Conservation (phyloP, 2,797 vertebrate genomes). For the Lepilemur septentrionalis region DNA sequence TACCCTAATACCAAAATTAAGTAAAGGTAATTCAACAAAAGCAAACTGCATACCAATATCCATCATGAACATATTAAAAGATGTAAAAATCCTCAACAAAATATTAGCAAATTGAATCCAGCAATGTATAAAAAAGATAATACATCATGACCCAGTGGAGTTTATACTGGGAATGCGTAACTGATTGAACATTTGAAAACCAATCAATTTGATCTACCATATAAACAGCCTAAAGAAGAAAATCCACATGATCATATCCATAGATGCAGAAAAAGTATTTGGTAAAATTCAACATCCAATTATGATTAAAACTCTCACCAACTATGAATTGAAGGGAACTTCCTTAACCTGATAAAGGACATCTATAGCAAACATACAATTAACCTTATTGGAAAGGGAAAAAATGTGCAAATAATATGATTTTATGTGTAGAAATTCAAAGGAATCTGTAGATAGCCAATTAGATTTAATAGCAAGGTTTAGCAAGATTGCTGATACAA, state of each 20-base stretch:
- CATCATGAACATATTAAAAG: background rate
- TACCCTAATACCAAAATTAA: conserved; percentile 7
- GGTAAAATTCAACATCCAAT: conserved; percentile 7
- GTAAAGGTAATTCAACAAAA: background rate
- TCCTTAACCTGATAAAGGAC: conserved; percentile 22
- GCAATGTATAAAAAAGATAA: background rate
- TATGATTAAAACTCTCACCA: conserved; percentile 21
- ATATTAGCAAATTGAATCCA: conserved; percentile 22
- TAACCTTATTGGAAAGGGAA: conserved; percentile 9
- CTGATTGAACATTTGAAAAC: conserved; percentile 34
- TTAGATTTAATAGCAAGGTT: background rate
- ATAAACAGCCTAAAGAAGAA: conserved; percentile 29
- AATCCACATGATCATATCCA: background rate
- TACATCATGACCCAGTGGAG: background rate
- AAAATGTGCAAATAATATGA: background rate
- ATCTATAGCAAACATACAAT: conserved; percentile 13
- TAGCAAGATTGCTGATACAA: background rate
- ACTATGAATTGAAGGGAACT: background rate
- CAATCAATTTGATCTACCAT: background rate
- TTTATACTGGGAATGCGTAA: background rate
- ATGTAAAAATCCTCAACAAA: background rate
- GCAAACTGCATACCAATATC: background rate
- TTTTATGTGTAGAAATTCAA: conserved; percentile 32
- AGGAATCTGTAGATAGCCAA: background rate
- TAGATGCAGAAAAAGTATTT: background rate